Evolutionary conservation across 1,140 invertebrate genomes (phyloP).

Genomic region (Callitettix versicolor): DNA sequence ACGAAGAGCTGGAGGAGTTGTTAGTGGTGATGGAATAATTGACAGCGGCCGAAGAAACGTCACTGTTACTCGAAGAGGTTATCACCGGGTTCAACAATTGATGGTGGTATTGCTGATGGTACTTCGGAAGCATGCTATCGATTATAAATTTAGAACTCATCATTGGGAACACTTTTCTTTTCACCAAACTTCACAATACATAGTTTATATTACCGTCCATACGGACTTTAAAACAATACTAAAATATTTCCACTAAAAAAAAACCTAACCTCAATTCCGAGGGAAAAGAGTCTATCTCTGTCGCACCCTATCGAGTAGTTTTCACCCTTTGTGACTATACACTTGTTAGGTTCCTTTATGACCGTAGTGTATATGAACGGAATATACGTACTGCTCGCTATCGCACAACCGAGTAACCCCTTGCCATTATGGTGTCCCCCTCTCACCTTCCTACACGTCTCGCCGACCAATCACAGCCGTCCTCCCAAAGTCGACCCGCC

Average conservation of each 20-base stretch:
- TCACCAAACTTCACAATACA: neutral
- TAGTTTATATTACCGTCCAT: neutral
- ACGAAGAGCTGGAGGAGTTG: constrained; percentile 34
- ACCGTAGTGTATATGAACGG: constrained; percentile 11
- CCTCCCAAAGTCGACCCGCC: neutral
- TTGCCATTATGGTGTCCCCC: constrained; percentile 10
- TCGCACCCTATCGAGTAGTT: neutral
- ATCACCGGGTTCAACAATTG: constrained; percentile 42
- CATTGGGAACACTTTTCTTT: constrained; percentile 19
- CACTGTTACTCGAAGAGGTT: constrained; percentile 28
- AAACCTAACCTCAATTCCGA: constrained; percentile 8
- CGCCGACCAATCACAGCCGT: constrained; percentile 10
- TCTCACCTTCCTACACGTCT: constrained; percentile 1
- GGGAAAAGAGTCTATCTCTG: too few relatives aligned
- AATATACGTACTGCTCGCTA: constrained; percentile 10
- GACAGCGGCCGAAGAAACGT: constrained; percentile 37
- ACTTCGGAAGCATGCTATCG: constrained; percentile 93
- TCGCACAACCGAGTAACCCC: constrained; percentile 9
- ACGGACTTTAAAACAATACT: neutral
- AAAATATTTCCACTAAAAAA: too few relatives aligned
- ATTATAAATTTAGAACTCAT: constrained; percentile 95
- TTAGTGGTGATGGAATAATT: constrained; percentile 34
- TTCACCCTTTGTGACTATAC: neutral
- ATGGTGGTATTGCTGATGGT: constrained; percentile 69
- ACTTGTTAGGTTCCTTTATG: constrained; percentile 14